These are phyloP conservation scores for Perizoma affinitatum DNA, from an alignment of 2,888 invertebrate genomes.

Conservation along the genomic window DNA sequence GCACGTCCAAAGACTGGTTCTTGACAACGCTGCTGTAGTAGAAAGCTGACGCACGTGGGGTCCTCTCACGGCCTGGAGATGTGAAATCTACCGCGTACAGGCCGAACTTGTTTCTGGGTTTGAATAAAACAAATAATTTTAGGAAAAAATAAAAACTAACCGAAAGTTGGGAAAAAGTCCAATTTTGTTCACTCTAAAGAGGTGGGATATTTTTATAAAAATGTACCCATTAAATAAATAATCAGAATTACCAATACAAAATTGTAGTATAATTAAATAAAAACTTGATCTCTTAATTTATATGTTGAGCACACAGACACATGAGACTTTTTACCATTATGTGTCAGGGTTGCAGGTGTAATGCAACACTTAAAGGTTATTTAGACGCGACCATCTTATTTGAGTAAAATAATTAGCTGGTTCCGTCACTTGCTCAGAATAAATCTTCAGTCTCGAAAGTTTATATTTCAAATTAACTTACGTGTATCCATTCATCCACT, in stretches of 20 bases:
- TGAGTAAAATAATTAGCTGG: too few relatives aligned
- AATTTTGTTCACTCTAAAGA: background rate
- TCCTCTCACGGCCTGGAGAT: slow-evolving; percentile 24
- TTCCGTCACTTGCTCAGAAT: too few relatives aligned
- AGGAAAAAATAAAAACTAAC: background rate
- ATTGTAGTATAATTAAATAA: too few relatives aligned
- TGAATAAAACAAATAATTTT: background rate
- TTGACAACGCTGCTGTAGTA: slow-evolving; percentile 29
- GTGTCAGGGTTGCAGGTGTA: too few relatives aligned
- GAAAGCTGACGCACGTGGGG: slow-evolving; percentile 32
- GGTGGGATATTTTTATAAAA: too few relatives aligned
- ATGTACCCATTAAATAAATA: too few relatives aligned
- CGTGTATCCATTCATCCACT: slow-evolving; percentile 82
- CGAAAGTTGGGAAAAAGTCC: background rate
- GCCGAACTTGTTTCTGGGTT: slow-evolving; percentile 28
- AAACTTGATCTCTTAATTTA: too few relatives aligned
- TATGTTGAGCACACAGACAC: too few relatives aligned
- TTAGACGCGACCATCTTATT: too few relatives aligned
- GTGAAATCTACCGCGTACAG: slow-evolving; percentile 35
- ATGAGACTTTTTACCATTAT: too few relatives aligned
- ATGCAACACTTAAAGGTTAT: too few relatives aligned
- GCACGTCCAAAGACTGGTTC: slow-evolving; percentile 18
- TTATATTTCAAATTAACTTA: slow-evolving; percentile 16
- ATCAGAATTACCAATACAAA: too few relatives aligned
- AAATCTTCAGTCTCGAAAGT: background rate